Evolutionary conservation across 2,888 invertebrate species (phyloP).

Genomic region (Resseliella maxima): DNA sequence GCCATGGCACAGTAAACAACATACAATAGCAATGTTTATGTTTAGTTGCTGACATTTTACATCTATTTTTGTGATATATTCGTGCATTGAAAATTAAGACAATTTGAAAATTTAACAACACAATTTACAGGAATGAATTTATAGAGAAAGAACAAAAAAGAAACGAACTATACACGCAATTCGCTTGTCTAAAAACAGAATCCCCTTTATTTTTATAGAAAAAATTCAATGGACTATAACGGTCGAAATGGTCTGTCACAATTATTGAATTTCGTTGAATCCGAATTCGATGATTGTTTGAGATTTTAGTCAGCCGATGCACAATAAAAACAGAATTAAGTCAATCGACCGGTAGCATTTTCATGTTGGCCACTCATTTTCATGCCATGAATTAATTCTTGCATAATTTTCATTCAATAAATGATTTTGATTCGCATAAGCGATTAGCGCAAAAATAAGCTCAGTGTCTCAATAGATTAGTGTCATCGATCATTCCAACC

Average conservation of each 20-base stretch:
- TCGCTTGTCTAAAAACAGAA: background rate
- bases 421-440: no score
- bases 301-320: background rate
- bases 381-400: background rate
- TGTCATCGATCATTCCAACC: background rate
- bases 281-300: constrained; percentile 1
- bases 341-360: background rate
- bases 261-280: background rate
- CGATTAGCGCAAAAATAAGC: no score
- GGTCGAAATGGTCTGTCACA: background rate
- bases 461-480: background rate
- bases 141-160: background rate
- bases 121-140: constrained; percentile 15
- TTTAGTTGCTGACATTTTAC: constrained; percentile 1
- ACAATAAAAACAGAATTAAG: background rate
- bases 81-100: constrained; percentile 28
- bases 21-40: background rate
- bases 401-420: no score
- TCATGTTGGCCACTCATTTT: background rate
- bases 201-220: background rate
- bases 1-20: background rate
- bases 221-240: background rate
- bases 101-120: constrained; percentile 36
- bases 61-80: constrained; percentile 53
- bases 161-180: background rate